phyloP scores from a whole-genome alignment of 2,888 invertebrate species.

The Baccha elongata region DNA sequence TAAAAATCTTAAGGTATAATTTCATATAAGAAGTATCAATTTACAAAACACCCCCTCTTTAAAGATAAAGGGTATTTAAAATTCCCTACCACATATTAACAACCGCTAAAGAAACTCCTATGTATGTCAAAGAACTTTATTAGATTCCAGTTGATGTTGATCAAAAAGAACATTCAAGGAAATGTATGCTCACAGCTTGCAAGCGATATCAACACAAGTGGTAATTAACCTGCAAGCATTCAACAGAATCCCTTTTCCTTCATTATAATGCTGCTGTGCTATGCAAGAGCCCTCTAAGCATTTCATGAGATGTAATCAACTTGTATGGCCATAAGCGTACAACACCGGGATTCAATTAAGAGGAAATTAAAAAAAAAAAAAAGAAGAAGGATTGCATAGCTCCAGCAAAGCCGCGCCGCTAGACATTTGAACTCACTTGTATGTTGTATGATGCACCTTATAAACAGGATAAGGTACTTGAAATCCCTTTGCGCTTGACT shows the following conservation, averaged over 20 bases:
- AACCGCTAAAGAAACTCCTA: not conserved
- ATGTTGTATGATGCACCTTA: constrained; percentile 8
- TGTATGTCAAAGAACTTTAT: constrained; percentile 18
- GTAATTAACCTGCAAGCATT: constrained; percentile 32
- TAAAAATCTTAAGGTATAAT: no score
- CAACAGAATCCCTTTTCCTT: constrained; percentile 1
- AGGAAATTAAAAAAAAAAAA: constrained; percentile 22
- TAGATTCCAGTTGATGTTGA: not conserved
- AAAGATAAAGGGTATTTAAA: no score
- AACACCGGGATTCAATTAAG: constrained; percentile 48
- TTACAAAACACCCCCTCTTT: no score
- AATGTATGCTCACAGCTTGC: constrained; percentile 2
- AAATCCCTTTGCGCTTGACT: constrained; percentile 29
- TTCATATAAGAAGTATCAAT: no score
- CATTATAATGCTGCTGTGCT: not conserved
- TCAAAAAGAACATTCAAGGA: constrained; percentile 22
- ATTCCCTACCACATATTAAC: not conserved
- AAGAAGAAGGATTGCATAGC: constrained; percentile 7
- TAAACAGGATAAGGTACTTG: constrained; percentile 23
- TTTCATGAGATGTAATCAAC: constrained; percentile 37
- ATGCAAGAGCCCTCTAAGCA: constrained; percentile 12
- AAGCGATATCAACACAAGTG: constrained; percentile 31
- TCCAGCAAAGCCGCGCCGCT: not conserved
- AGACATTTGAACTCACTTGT: constrained; percentile 26
- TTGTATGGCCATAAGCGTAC: constrained; percentile 34